Base-by-base conservation (phyloP, 2,113 vertebrate genomes). In the Mixornis gularis region DNA sequence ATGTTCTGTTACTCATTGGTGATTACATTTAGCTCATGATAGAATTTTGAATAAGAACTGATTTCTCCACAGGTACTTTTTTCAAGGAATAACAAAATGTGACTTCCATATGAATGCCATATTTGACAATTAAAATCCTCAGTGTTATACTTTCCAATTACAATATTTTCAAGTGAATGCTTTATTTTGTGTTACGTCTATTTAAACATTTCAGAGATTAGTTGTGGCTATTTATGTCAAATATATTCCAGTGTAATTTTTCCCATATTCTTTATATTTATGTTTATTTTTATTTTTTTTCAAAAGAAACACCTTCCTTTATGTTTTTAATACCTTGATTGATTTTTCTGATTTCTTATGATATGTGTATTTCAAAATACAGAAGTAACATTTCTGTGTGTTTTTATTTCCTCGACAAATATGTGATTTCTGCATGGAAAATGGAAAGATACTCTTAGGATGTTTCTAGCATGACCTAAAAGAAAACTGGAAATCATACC, bases 101-200 rank as follows among this genome's bases (percentile, higher is more conserved):
- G 18, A 40, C 36, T 63, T 63, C 5, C 8, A 14, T 49, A 62
- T n/a, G n/a, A 68, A 74, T 73, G 22, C 70, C 14, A 7, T 85
- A 51, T 64, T 66, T 78, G 18, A 29, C 14, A 81, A 58, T 69
- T 93, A 91, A 90, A 92, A 88, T 94, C 30, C 19, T 62, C 89
- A 52, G 41, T 38, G 79, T 95, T 81, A 86, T 80, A 49, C 18
- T 79, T 96, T 74, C 53, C 34, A 89, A 51, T 86, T 82, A 77
- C 77, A 94, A 77, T 79, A 65, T 68, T 81, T 69, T 76, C 91
- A 91, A 86, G 62, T 66, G n/a, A 96, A 93, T 92, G 30, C 12
- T 90, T 96, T 92, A 59, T 85, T 96, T 94, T 94, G n/a, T 55
- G 44, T 62, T 87, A 89, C 53, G 44, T 74, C 32, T 85, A 34